Evolutionary conservation across 1,140 invertebrate genomes (phyloP).

Genomic region (Atopsyche davidsoni): DNA sequence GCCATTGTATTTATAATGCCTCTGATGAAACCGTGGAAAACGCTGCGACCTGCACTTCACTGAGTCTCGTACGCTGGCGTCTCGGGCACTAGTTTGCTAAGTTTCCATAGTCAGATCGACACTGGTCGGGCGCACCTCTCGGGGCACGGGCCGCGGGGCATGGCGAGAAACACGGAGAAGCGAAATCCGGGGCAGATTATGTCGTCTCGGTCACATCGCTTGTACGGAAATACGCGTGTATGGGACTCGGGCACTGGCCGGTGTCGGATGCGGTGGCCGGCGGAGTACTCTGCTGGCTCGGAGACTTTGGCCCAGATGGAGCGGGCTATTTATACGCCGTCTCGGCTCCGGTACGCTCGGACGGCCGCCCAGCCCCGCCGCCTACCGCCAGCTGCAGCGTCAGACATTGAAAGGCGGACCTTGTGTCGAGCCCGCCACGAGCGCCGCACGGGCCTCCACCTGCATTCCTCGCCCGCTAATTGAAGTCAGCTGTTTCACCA

Average conservation of each 20-base stretch:
- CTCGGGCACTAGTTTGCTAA: too few species aligned
- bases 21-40: too few species aligned
- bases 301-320: slow-evolving; percentile 25
- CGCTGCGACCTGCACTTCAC: background rate
- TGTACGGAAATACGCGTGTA: too few species aligned
- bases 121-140: background rate
- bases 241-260: background rate
- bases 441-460: background rate
- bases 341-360: background rate
- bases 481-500: too few species aligned
- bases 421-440: background rate
- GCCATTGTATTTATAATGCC: too few species aligned
- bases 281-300: background rate
- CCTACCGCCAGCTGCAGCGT: too few species aligned
- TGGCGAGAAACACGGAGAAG: background rate
- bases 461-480: too few species aligned
- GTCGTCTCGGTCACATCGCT: too few species aligned
- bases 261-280: background rate
- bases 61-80: too few species aligned
- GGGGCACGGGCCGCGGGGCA: background rate
- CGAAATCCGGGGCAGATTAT: background rate
- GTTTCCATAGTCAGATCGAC: too few species aligned
- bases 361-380: slow-evolving; percentile 13
- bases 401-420: too few species aligned
- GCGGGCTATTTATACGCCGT: slow-evolving; percentile 19